Conservation (phyloP, 2,797 vertebrate genomes). For the Chelon labrosus region DNA sequence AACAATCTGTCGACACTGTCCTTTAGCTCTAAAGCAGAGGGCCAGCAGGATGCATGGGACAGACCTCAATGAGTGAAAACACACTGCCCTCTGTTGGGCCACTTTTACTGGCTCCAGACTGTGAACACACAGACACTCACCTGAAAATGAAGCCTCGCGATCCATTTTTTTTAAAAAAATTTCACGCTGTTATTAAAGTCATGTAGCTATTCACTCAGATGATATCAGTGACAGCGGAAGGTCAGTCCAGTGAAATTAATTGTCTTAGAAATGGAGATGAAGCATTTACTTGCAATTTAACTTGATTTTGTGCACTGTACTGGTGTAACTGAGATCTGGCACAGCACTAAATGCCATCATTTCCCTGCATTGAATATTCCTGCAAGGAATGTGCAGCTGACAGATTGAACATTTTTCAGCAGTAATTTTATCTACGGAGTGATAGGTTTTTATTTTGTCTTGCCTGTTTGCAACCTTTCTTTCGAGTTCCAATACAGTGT, state of each 20-base stretch:
- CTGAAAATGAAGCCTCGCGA: no score
- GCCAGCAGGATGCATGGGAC: slow-evolving; percentile 32
- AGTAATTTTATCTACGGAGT: no score
- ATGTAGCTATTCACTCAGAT: slow-evolving; percentile 20
- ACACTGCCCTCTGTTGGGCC: slow-evolving; percentile 81
- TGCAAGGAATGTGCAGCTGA: no score
- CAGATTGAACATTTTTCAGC: no score
- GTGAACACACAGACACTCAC: slow-evolving; percentile 2
- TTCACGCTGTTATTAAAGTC: slow-evolving; percentile 8
- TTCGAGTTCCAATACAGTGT: no score
- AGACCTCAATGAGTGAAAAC: slow-evolving; percentile 62
- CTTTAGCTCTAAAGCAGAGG: slow-evolving; percentile 39
- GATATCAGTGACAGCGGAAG: slow-evolving; percentile 2
- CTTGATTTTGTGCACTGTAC: slow-evolving; percentile 8
- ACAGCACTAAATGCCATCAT: neutral
- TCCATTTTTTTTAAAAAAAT: no score
- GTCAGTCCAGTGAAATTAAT: slow-evolving; percentile 22
- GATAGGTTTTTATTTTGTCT: no score
- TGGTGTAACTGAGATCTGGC: neutral
- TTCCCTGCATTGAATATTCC: no score
- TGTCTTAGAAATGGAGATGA: slow-evolving; percentile 2
- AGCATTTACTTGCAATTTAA: neutral
- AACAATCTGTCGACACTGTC: slow-evolving; percentile 46
- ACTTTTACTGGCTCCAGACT: slow-evolving; percentile 8
- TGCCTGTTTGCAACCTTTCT: no score